These are phyloP conservation scores for Isichthys henryi DNA, from an alignment of 2,113 vertebrate species.

Conservation along the genomic window DNA sequence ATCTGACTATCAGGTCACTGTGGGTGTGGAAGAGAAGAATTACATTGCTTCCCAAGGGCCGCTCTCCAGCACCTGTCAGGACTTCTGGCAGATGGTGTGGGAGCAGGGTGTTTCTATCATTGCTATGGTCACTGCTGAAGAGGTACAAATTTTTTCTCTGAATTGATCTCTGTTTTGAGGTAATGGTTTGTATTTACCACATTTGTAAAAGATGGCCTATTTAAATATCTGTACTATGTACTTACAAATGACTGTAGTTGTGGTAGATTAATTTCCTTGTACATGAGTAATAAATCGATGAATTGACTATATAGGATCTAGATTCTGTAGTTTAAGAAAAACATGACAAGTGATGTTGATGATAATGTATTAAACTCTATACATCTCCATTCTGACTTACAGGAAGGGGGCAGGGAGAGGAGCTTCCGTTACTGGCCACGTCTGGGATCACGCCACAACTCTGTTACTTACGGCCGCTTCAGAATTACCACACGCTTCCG, in stretches of 20 bases:
- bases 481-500: constrained; percentile 95
- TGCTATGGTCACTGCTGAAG: constrained; percentile 92
- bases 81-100: constrained; percentile 99
- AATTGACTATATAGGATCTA: neutral
- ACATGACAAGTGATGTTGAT: neutral
- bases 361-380: neutral
- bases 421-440: constrained; percentile 95
- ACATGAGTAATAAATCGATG: neutral
- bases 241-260: neutral
- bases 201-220: neutral
- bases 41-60: constrained; percentile 93
- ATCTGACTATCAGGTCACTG: constrained; percentile 63
- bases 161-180: neutral
- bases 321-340: neutral
- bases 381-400: constrained; percentile 14
- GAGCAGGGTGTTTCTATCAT: constrained; percentile 91
- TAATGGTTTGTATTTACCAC: neutral
- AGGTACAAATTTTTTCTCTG: constrained; percentile 57
- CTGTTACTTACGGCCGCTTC: constrained; percentile 86
- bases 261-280: neutral
- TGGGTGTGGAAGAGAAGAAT: constrained; percentile 83
- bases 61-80: constrained; percentile 82
- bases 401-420: constrained; percentile 93
- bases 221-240: neutral
- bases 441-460: constrained; percentile 90